A percentile compares a stretch with the other conserved stretches of the same genome.
These are phyloP conservation scores for Pomatorhinus ruficollis DNA, from an alignment of 2,113 vertebrate genomes.

Conservation along the genomic window DNA sequence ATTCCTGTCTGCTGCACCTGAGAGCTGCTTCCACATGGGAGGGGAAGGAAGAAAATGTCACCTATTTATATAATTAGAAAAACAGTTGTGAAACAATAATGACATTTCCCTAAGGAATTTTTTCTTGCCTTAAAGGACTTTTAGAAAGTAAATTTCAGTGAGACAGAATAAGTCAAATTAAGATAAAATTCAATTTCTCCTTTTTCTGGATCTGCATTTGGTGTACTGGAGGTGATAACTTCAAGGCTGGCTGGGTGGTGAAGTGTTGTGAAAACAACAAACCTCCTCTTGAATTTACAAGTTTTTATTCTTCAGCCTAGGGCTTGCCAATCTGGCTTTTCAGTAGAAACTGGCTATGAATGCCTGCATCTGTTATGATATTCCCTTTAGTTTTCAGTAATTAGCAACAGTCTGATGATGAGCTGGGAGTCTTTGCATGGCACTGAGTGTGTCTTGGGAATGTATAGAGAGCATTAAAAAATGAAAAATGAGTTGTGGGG, in stretches of 20 bases:
- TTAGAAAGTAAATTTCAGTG: background rate
- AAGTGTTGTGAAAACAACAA: background rate
- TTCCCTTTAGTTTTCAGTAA: background rate
- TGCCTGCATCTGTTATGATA: rapidly evolving
- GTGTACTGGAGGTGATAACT: background rate
- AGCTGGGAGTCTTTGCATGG: background rate
- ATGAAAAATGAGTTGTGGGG: background rate
- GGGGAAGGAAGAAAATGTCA: background rate
- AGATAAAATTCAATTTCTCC: background rate
- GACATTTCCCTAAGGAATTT: background rate
- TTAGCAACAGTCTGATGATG: background rate
- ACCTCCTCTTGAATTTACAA: background rate
- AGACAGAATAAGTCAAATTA: background rate
- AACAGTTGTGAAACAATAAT: background rate
- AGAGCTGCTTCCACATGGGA: background rate
- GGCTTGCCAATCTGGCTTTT: background rate
- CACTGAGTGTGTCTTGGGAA: background rate
- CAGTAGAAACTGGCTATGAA: background rate
- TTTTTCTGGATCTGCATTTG: background rate
- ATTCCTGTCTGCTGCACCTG: background rate
- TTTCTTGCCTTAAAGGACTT: background rate
- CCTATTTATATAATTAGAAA: background rate
- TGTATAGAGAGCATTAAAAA: background rate
- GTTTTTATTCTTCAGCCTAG: background rate
- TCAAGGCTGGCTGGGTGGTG: background rate